Evolutionary conservation across 2,888 invertebrate genomes (phyloP), one percentile per base, ranked within the genome.

Genomic region (Maniola hyperantus): DNA sequence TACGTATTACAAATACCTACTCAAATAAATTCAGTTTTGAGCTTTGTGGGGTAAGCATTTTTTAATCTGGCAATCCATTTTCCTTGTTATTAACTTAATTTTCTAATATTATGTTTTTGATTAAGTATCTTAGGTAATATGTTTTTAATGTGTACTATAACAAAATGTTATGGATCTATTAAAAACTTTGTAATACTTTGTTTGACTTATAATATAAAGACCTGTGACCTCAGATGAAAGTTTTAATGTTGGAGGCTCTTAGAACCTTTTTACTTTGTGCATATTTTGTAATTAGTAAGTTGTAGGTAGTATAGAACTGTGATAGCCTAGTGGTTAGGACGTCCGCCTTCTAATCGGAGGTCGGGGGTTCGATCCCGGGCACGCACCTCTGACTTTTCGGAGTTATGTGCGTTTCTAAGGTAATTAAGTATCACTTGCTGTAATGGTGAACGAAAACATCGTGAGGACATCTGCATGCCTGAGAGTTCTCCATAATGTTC

Each of bases 61-160:
- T 15, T 55, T 39, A 10, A 55, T 39, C 55, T 57, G 39, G 55
- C 55, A 54, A 36, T 36, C 8, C 54, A 34, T 54, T 34, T 54
- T 54, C n/a, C n/a, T 34, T 15, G 15, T 34, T 36, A 34, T 8
- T 15, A 34, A 0, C 36, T 36, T 36, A 1, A 8, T 36, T 7
- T 7, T 36, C 36, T 36, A 36, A 36, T 36, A 36, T 7, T 26
- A 26, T 26, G 4, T 26, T 26, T 26, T 34, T 33, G 4, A 11
- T 13, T 42, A 11, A 13, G 1, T 26, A 0, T 51, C 13, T 11
- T 26, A n/a, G n/a, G n/a, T n/a, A 51, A 26, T 26, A 13, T 11
- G 2, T 51, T 51, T 34, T 54, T 55, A 55, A 55, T 36, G 10
- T 5, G 39, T 18, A 20, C 11, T 6, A 13, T 55, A 5, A 39